Evolutionary conservation across 2,888 invertebrate genomes (phyloP).

Genomic region (Hyposoter dolosus): DNA sequence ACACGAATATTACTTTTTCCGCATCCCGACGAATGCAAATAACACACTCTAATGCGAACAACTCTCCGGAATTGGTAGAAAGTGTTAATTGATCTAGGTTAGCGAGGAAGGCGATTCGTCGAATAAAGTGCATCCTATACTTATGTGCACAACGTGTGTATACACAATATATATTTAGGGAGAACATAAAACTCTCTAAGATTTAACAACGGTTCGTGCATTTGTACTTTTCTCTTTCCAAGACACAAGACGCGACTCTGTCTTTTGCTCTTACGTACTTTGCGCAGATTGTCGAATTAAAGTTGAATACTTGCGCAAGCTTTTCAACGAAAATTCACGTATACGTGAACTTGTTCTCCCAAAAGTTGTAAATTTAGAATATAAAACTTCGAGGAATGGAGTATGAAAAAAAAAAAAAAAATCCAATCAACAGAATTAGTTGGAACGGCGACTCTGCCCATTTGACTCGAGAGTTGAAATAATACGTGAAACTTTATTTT

Average conservation of each 20-base stretch:
- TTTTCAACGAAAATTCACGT: not conserved
- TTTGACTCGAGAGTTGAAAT: conserved; percentile 1
- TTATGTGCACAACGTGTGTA: conserved; percentile 1
- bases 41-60: conserved; percentile 16
- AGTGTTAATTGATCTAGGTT: conserved; percentile 58
- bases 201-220: conserved; percentile 39
- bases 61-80: conserved; percentile 57
- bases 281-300: conserved; percentile 42
- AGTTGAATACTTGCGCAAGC: conserved; percentile 13
- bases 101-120: conserved; percentile 34
- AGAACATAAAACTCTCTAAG: conserved; percentile 2
- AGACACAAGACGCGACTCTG: conserved; percentile 1
- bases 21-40: conserved; percentile 32
- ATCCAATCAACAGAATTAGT: not conserved
- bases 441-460: not conserved
- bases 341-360: not conserved
- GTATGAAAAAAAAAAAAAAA: not conserved
- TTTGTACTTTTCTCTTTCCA: conserved; percentile 15
- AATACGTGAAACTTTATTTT: not conserved
- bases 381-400: conserved; percentile 15
- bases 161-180: not conserved
- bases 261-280: conserved; percentile 31
- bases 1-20: conserved; percentile 13
- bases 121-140: conserved; percentile 24
- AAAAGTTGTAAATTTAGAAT: conserved; percentile 39